Base-by-base conservation (phyloP, 2,888 invertebrate species). In the Odontothrips loti region DNA sequence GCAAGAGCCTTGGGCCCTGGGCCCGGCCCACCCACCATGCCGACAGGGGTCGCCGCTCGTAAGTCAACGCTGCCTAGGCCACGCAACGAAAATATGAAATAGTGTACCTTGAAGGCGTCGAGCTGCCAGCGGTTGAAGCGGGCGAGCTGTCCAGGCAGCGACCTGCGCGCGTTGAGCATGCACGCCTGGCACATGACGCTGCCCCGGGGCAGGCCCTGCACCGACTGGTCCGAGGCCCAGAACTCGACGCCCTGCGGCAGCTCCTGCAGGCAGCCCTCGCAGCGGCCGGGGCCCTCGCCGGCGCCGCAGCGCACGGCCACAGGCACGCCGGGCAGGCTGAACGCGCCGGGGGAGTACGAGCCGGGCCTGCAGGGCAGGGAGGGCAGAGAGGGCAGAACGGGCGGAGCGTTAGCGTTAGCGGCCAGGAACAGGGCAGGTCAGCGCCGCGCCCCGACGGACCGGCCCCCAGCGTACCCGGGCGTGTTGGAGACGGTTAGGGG, bases 151-250 rank as follows among this genome's bases (percentile, higher is more conserved):
- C 58, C 43, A 23, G n/a, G 27, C 27, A 29, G n/a, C 15, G n/a
- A 4, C 27, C 34, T 29, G 51, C 27, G 43, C 12, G 80, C 47
- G 23, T 11, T 3, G 23, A 27, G 68, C 80, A 63, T 81, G 47
- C 81, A 81, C 78, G 47, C 47, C 27, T 79, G 47, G 75, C 80
- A 80, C 68, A 75, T 20, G 20, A 47, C 6, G 79, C 79, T 8
- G 27, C 15, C 27, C 29, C 80, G 9, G 58, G 79, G 63, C 80
- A 80, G n/a, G 43, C 48, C 17, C 80, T 75, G 80, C 82, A 82
- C 47, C 17, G n/a, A 23, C 29, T 79, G 12, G 23, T 75, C 68
- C 27, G 11, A 27, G 27, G 68, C 23, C 68, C 68, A 75, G 68
- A 75, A 75, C 68, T 75, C 68, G 23, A 23, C 68, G 68, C 23